A percentile compares a stretch with the other conserved stretches of the same genome.
Evolutionary conservation across 2,888 invertebrate genomes (phyloP).

Genomic region (Himalopsyche japonica): DNA sequence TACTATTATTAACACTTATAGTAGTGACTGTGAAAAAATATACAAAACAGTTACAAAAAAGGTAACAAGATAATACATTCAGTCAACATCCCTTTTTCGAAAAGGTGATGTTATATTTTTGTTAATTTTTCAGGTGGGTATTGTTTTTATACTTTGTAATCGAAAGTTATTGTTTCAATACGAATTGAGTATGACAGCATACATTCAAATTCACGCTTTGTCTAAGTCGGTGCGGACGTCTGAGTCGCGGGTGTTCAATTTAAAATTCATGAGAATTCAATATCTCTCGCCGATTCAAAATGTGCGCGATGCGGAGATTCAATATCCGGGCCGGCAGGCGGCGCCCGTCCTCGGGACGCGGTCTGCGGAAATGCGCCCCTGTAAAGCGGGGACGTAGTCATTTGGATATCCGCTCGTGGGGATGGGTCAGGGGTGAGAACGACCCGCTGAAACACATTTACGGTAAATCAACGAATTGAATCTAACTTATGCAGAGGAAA

Average conservation of each 20-base stretch:
- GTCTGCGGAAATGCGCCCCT: neutral
- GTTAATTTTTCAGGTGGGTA: no score
- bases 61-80: no score
- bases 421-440: neutral
- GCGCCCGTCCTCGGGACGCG: neutral
- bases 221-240: neutral
- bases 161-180: no score
- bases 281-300: neutral
- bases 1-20: no score
- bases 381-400: neutral
- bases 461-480: neutral
- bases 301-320: neutral
- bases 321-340: neutral
- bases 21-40: no score
- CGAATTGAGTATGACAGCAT: neutral
- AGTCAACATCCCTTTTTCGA: no score
- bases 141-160: no score
- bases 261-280: conserved; percentile 6
- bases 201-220: neutral
- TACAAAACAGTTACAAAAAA: no score
- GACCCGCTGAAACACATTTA: neutral
- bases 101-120: no score
- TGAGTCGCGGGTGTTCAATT: neutral
- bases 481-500: neutral
- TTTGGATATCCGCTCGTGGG: neutral